Base-by-base conservation (phyloP, 2,888 invertebrate genomes). In the Leucophora obtusa region DNA sequence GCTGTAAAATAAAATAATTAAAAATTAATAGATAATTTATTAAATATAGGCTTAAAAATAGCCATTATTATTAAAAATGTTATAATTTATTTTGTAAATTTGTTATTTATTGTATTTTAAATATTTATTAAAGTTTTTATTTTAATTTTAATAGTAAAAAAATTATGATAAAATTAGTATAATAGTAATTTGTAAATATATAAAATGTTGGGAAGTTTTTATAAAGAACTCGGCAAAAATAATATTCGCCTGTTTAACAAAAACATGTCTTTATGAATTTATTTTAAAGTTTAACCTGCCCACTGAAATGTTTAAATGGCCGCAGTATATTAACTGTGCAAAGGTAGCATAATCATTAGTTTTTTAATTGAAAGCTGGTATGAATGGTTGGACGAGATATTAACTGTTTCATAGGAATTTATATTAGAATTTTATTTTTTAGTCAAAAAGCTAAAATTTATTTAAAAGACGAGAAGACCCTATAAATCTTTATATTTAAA, bases 321-420 rank as follows among this genome's bases (percentile, higher is more conserved):
- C 93, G 94, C 94, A 92, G 93, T 94, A 94, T 92, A 88, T 92
- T 94, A 92, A 94, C 93, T 92, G 94, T 94, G 92, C 94, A 92
- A 94, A 94, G 93, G 94, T 94, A 95, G 93, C 94, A 94, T 93
- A 94, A 94, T 93, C 91, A 93, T 91, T 94, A 93, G 94, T 93
- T 92, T 94, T 92, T 94, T 95, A 94, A 95, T 94, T 95, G 91
- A 89, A 92, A 93, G 92, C 94, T 94, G 89, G 94, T 91, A 95
- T 95, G 94, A 95, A 95, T 86, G 94, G 93, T 92, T 93, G 90
- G 89, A 94, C 93, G 92, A 93, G 86, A 92, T 92, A 92, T 92
- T 89, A 87, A 87, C 92, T 93, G 92, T 93, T 93, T 90, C 84
- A 91, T 91, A 86, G 91, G 91, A 90, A 89, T 85, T 89, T 87